Base-by-base conservation (phyloP, 2,888 invertebrate genomes). In the Acleris cristana region DNA sequence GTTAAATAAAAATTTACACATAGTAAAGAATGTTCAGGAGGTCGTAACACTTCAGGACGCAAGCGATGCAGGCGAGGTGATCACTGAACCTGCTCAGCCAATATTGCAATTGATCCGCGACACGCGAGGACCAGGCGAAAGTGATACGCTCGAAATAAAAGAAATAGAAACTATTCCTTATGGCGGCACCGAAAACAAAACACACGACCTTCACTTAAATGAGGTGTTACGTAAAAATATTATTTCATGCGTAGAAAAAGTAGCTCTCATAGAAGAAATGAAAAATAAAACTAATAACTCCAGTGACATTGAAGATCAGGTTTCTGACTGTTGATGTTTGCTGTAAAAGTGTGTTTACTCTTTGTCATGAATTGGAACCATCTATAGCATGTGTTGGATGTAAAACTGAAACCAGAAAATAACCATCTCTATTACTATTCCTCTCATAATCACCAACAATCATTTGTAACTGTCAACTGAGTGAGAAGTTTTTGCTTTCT, bases 181-280 rank as follows among this genome's bases (percentile, higher is more conserved):
- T 54, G 68, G 64, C 66, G 75, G 81, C 54, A 55, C 73, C 44
- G 82, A 82, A 62, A 71, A 70, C 30, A 79, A 73, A 44, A 83
- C 86, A 70, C 85, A 85, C 68, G 88, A 89, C 70, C 79, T 84
- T 65, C 77, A 85, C 55, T 78, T 90, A 48, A 92, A 92, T 76
- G 84, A 87, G 63, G 77, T 87, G 53, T 76, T 92, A 71, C 80
- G 84, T 73, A 87, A 87, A 75, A 92, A 92, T 74, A 92, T 92
- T 71, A 75, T 87, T 45, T 91, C 91, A 23, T 92, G 92, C 72
- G 87, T 88, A 62, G 90, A 92, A 73, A 92, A 92, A 80, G 90
- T 89, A 63, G 87, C 92, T 53, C 74, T 85, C 45, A 91, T 92
- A 66, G 90, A 91, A 76, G 90, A 89, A 74, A 81, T 90, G 81